Base-by-base conservation (phyloP, 2,113 vertebrate genomes). In the Orthonyx spaldingii region DNA sequence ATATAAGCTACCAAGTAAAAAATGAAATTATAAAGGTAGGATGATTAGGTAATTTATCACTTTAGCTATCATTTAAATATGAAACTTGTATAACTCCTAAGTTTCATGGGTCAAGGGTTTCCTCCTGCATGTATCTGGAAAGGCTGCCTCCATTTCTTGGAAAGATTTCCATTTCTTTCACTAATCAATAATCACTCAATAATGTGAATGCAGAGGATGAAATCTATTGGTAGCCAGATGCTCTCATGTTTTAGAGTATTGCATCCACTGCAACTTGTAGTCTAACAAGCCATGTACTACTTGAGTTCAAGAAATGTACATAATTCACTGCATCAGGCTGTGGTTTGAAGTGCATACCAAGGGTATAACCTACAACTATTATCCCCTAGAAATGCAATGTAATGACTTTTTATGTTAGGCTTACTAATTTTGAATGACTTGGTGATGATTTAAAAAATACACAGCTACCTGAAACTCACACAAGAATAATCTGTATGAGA, bases 1-100 rank as follows among this genome's bases (percentile, higher is more conserved):
- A 57, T 79, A 72, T 59, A 64, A 79, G 50, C 30, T 89, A 68
- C 42, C 47, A 60, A 74, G 35, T 63, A 70, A 87, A 95, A 90
- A 93, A 50, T 19, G 23, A 83, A 84, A 91, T 74, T 8, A 89
- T 47, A 53, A 78, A 89, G 26, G 74, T 53, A 82, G 24, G 41
- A 28, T 57, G n/a, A 77, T 93, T 91, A 79, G 0, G 59, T n/a
- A 87, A 85, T 83, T 85, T 87, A 33, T 89, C 37, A 82, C 26
- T 89, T 42, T 47, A 70, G 8, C 14, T 76, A 66, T 65, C 26
- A 46, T 55, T 89, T 86, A 80, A 80, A 80, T 80, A 70, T 28
- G 28, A 65, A 83, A 72, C n/a, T 24, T 42, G 2, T 7, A 9
- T 11, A 70, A 24, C 7, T 87, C 10, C 57, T 53, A 74, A 95